Evolutionary conservation across 2,888 invertebrate species (phyloP).

Genomic region (Cerceris ruficornis): DNA sequence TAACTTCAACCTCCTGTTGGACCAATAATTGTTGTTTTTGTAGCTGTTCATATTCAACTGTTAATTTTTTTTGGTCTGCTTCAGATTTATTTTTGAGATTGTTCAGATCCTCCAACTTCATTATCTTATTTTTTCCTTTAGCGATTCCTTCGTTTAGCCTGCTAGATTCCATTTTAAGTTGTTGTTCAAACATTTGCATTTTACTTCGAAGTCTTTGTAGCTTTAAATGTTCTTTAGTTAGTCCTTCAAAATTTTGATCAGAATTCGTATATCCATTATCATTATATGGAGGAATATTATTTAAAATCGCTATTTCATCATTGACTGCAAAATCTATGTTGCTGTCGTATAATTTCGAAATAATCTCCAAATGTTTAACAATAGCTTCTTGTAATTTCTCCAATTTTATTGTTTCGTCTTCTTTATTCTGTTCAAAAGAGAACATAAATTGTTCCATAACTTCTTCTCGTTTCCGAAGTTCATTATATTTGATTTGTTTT

Average conservation of each 20-base stretch:
- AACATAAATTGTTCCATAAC: conserved; percentile 90
- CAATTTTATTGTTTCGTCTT: conserved; percentile 86
- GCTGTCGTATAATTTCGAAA: conserved; percentile 86
- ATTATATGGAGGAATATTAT: conserved; percentile 68
- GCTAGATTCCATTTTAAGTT: conserved; percentile 84
- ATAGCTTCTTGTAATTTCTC: conserved; percentile 85
- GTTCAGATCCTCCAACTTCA: conserved; percentile 85
- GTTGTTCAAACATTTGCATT: conserved; percentile 82
- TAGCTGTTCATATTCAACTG: conserved; percentile 83
- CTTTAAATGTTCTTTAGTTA: conserved; percentile 84
- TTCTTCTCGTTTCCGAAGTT: conserved; percentile 90
- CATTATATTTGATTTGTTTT: conserved; percentile 90
- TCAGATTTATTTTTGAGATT: conserved; percentile 84
- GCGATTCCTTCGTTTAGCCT: conserved; percentile 87
- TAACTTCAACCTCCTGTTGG: conserved; percentile 83
- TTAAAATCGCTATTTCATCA: conserved; percentile 83
- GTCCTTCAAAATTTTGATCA: conserved; percentile 85
- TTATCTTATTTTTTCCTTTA: conserved; percentile 86
- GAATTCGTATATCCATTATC: conserved; percentile 81
- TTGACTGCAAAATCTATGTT: conserved; percentile 83
- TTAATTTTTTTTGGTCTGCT: conserved; percentile 83
- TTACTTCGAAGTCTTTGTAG: conserved; percentile 80
- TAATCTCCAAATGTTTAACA: conserved; percentile 86
- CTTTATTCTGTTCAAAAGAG: conserved; percentile 85
- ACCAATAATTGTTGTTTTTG: conserved; percentile 82